Percentiles rank a stretch among this genome's conserved stretches.
These are phyloP conservation scores for Cariama cristata DNA, from an alignment of 2,113 vertebrate genomes.

Conservation along the genomic window DNA sequence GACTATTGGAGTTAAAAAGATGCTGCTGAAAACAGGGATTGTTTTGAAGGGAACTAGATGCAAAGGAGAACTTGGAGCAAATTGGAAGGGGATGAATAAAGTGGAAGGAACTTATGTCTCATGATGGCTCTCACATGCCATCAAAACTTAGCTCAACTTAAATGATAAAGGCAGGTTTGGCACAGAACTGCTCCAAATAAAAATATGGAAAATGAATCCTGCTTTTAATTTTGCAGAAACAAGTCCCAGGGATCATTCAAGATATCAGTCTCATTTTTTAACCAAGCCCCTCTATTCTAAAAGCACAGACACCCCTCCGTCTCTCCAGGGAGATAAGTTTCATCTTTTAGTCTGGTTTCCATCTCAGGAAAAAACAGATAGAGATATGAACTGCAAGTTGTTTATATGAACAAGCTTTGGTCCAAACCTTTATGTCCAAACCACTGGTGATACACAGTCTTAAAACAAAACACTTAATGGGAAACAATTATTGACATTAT, in stretches of 20 bases:
- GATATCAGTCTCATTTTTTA: neutral
- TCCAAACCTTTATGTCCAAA: neutral
- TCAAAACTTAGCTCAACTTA: neutral
- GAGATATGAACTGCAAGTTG: neutral
- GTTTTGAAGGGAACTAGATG: neutral
- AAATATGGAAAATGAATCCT: slow-evolving; percentile 6
- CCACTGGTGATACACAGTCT: neutral
- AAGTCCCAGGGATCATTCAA: neutral
- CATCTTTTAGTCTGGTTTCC: neutral
- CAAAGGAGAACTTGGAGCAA: neutral
- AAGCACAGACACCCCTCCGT: neutral
- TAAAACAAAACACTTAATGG: neutral
- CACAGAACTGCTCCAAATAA: neutral
- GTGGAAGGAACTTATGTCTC: slow-evolving; percentile 23
- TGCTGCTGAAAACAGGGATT: neutral
- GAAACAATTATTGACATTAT: neutral
- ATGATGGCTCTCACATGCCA: neutral
- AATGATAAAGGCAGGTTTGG: slow-evolving; percentile 5
- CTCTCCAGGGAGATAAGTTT: neutral
- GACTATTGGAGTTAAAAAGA: neutral
- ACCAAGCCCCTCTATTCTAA: neutral
- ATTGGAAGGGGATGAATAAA: neutral
- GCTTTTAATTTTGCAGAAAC: slow-evolving; percentile 1
- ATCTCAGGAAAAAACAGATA: neutral
- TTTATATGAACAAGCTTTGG: neutral